Evolutionary conservation across 2,113 vertebrate genomes (phyloP).

Genomic region (Baryphthengus martii): DNA sequence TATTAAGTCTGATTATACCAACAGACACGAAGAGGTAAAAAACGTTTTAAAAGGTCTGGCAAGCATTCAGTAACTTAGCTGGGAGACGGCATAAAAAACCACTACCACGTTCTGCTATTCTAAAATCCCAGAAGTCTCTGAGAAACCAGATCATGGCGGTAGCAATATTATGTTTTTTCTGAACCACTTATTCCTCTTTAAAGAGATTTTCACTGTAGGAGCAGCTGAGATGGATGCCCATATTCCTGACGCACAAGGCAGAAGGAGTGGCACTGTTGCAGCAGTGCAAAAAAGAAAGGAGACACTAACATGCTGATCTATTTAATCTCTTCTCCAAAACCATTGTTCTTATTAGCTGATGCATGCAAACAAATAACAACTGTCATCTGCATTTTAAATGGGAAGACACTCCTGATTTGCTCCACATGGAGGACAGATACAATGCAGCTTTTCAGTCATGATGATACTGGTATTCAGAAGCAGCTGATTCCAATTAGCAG

Average conservation of each 20-base stretch:
- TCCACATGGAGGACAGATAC: not conserved
- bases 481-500: constrained; percentile 2
- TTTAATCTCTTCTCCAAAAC: not conserved
- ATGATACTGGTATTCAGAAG: not conserved
- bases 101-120: not conserved
- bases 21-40: not conserved
- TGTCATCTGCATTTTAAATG: not conserved
- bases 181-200: not conserved
- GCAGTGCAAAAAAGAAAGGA: not conserved
- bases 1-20: not conserved
- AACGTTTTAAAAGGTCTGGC: not conserved
- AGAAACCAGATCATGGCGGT: not conserved
- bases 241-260: not conserved
- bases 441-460: not conserved
- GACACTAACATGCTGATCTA: not conserved
- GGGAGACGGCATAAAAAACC: not conserved
- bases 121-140: not conserved
- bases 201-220: not conserved
- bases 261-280: not conserved
- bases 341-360: not conserved
- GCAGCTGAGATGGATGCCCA: not conserved
- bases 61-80: not conserved
- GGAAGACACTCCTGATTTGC: not conserved
- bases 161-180: not conserved
- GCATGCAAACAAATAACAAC: not conserved